A percentile compares a stretch with the other conserved stretches of the same genome.
These are phyloP conservation scores for Hippoglossus stenolepis DNA, from an alignment of 2,113 vertebrate species.

Conservation along the genomic window DNA sequence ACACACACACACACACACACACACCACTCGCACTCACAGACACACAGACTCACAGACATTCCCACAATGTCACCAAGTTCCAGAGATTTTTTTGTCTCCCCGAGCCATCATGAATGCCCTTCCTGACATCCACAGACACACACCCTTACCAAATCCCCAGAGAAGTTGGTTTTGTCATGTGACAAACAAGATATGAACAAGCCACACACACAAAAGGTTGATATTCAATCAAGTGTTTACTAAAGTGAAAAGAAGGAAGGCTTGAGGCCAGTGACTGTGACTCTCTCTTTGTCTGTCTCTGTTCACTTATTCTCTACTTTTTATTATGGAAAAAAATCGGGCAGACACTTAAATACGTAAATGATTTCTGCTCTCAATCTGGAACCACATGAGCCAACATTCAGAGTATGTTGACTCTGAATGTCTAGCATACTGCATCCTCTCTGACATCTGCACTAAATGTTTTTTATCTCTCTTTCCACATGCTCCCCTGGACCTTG, in stretches of 20 bases:
- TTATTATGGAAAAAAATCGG: background rate
- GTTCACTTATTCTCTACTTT: background rate
- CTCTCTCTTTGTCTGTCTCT: constrained; percentile 1
- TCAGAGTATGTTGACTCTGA: constrained; percentile 4
- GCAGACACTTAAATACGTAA: background rate
- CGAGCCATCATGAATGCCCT: background rate
- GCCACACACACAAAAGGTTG: background rate
- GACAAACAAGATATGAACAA: constrained; percentile 30
- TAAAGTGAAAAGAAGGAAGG: background rate
- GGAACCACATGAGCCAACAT: background rate
- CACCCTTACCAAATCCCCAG: background rate
- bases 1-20: background rate
- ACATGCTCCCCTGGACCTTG: constrained; percentile 56
- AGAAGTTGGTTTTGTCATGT: constrained; percentile 31
- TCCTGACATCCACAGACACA: constrained; percentile 1
- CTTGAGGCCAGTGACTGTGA: background rate
- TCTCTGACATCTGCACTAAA: constrained; percentile 35
- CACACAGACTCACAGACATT: background rate
- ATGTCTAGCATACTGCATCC: background rate
- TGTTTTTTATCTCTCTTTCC: constrained; percentile 45
- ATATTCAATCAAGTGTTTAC: background rate
- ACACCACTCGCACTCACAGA: background rate
- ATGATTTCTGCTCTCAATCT: background rate
- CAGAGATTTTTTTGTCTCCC: constrained; percentile 1
- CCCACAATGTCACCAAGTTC: constrained; percentile 25